phyloP scores from a whole-genome alignment of 2,797 vertebrate species.

The Phylloscopus collybita region DNA sequence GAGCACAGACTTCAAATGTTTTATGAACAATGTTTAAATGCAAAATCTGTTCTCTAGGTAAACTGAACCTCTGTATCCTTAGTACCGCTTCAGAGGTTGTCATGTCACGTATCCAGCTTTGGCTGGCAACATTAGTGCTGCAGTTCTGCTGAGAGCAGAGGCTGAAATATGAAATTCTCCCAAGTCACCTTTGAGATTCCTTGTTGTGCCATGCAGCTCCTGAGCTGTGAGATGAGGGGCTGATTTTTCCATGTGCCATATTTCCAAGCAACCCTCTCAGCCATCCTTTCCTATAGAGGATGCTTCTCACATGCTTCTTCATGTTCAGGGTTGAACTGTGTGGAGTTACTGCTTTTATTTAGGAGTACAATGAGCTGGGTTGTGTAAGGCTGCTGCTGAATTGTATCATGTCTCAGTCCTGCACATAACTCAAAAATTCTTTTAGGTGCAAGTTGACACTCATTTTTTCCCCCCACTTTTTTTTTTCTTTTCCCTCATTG shows the following conservation, averaged over 20 bases:
- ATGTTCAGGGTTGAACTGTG: background rate
- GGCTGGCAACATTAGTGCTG: background rate
- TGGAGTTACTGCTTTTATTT: background rate
- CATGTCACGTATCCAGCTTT: background rate
- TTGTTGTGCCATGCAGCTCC: background rate
- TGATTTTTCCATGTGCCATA: rapidly evolving
- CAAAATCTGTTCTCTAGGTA: background rate
- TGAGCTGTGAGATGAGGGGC: background rate
- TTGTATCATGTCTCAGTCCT: background rate
- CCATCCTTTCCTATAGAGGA: background rate
- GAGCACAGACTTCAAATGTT: background rate
- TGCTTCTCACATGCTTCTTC: background rate
- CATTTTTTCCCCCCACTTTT: rapidly evolving
- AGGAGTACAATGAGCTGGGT: background rate
- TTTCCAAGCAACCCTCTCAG: background rate
- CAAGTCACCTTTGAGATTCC: background rate
- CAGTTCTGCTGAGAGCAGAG: background rate
- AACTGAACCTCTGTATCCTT: background rate
- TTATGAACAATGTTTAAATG: background rate
- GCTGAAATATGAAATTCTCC: background rate
- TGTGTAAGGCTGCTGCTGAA: background rate
- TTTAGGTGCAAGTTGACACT: background rate
- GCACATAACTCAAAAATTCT: background rate
- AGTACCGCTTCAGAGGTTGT: background rate
- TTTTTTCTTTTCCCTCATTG: background rate